phyloP scores from a whole-genome alignment of 2,888 invertebrate genomes.

The Clepsis dumicolana region DNA sequence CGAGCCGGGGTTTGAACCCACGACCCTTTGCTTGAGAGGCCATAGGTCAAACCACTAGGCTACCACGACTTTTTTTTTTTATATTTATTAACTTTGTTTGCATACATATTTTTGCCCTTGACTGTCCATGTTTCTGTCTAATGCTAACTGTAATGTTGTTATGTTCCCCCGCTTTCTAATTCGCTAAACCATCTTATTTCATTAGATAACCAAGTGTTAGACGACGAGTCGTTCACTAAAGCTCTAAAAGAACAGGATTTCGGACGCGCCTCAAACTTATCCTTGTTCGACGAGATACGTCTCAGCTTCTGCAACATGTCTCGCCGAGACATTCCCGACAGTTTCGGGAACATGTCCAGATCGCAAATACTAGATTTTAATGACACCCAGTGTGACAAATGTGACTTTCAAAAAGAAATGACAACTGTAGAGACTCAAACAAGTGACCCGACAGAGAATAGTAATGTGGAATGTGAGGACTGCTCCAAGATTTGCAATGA shows the following conservation, averaged over 20 bases:
- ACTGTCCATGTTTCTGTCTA: background rate
- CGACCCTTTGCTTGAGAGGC: no score
- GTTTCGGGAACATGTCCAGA: conserved; percentile 68
- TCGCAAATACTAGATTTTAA: conserved; percentile 54
- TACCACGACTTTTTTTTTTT: no score
- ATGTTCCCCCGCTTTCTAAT: background rate
- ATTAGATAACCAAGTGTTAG: conserved; percentile 73
- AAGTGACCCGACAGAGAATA: conserved; percentile 45
- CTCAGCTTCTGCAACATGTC: conserved; percentile 71
- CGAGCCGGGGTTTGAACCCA: no score
- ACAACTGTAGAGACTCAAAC: conserved; percentile 59
- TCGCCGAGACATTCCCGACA: conserved; percentile 57
- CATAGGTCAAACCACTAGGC: no score
- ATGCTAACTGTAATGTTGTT: background rate
- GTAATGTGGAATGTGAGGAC: conserved; percentile 34
- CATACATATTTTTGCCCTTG: no score
- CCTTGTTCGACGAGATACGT: conserved; percentile 77
- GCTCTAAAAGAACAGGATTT: conserved; percentile 68
- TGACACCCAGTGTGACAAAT: conserved; percentile 51
- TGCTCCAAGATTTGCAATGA: conserved; percentile 15
- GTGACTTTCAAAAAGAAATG: conserved; percentile 48
- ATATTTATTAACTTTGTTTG: no score
- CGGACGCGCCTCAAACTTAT: conserved; percentile 73
- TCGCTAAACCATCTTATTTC: conserved; percentile 43
- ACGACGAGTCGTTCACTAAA: conserved; percentile 74